Evolutionary conservation across 2,113 vertebrate species (phyloP).

Genomic region (Emydura subglobosa): DNA sequence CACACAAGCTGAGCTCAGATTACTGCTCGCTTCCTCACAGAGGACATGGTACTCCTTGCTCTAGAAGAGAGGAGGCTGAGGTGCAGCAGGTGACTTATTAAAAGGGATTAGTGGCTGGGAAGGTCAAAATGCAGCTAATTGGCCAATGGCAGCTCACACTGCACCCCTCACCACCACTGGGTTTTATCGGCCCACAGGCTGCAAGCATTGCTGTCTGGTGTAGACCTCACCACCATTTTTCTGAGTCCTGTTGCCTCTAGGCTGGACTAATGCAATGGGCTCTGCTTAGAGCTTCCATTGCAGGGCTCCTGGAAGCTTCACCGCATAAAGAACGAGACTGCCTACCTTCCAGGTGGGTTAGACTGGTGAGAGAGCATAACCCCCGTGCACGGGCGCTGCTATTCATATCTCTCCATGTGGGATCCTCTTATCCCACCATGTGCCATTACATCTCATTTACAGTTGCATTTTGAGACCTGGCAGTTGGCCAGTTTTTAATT

Average conservation of each 20-base stretch:
- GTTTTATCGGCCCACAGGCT: neutral
- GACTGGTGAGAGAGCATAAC: neutral
- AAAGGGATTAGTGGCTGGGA: neutral
- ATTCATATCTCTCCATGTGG: neutral
- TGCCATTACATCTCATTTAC: neutral
- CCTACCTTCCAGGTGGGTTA: neutral
- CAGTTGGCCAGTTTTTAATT: neutral
- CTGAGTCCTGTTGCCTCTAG: too few relatives aligned
- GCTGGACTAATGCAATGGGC: neutral
- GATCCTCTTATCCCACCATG: neutral
- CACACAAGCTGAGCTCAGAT: neutral
- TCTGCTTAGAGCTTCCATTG: neutral
- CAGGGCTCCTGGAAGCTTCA: neutral
- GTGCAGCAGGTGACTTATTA: neutral
- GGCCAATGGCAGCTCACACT: neutral
- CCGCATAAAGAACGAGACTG: neutral
- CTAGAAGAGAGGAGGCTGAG: neutral
- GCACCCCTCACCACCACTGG: neutral
- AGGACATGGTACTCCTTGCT: neutral
- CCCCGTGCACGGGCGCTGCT: neutral
- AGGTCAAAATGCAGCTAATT: neutral
- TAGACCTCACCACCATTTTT: neutral
- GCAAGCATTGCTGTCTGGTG: neutral
- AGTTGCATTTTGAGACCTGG: neutral
- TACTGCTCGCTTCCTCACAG: neutral